Conservation (phyloP, 2,797 vertebrate species). For the Microctenopoma lineatum region DNA sequence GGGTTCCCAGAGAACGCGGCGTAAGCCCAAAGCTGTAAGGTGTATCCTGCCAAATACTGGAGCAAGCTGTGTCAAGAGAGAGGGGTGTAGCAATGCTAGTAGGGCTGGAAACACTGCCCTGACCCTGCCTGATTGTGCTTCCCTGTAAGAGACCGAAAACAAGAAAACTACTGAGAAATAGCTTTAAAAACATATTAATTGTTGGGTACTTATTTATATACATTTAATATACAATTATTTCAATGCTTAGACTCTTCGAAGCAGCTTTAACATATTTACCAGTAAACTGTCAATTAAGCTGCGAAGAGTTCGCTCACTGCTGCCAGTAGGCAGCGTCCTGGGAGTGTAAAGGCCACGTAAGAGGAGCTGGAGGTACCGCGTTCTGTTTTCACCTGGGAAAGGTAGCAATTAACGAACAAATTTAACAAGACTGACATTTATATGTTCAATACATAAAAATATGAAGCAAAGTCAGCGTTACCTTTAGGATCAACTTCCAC, state of each 20-base stretch:
- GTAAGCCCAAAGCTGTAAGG: constrained; percentile 94
- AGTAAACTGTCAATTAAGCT: constrained; percentile 83
- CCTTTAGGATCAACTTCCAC: constrained; percentile 98
- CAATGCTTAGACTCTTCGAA: neutral
- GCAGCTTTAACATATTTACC: constrained; percentile 74
- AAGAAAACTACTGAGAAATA: neutral
- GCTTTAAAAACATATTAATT: neutral
- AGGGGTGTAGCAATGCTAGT: constrained; percentile 91
- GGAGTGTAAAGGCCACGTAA: constrained; percentile 91
- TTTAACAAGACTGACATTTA: neutral
- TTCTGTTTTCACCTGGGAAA: constrained; percentile 90
- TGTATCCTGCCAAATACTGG: constrained; percentile 95
- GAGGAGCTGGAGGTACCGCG: constrained; percentile 92
- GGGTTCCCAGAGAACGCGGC: constrained; percentile 90
- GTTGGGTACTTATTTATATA: neutral
- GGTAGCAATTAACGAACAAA: neutral
- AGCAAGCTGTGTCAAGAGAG: constrained; percentile 98
- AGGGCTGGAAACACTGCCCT: constrained; percentile 81
- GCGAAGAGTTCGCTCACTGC: constrained; percentile 78
- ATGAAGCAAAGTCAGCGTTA: constrained; percentile 58
- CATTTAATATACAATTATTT: neutral
- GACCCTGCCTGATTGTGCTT: constrained; percentile 78
- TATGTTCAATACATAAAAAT: neutral
- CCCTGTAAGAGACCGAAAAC: constrained; percentile 67
- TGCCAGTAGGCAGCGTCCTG: constrained; percentile 91